Evolutionary conservation across 2,797 vertebrate genomes (phyloP), one percentile per base, ranked within the genome.

Genomic region (Melanotaenia nigrans): DNA sequence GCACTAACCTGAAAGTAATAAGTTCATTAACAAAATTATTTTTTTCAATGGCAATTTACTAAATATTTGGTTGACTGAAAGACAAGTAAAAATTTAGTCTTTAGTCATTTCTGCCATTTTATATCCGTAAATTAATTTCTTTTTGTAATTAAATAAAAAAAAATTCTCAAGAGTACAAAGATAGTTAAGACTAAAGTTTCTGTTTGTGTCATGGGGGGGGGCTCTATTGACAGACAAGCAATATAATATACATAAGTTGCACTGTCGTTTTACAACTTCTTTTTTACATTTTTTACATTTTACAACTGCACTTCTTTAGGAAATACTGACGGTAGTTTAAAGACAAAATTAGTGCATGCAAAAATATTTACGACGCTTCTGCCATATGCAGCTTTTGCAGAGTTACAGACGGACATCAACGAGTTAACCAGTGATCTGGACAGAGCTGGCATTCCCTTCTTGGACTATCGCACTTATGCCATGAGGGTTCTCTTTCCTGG

Each of bases 401-500:
- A 99, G 88, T 94, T 99, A 60, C 97, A 99, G 94, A 99, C 97
- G 0, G 97, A 99, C 86, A 99, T 99, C 91, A 99, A 98, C 0
- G 97, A 99, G 89, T 77, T 99, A 78, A 99, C 97, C 76, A 99
- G 97, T 0, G 97, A 99, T 83, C 93, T 99, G 89, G 97, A 99
- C 90, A 93, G 97, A 74, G 95, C 97, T 0, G 97, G 97, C 30
- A 99, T 99, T 81, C 97, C 97, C 0, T 96, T 96, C 91, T 93
- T 99, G 49, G 97, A 99, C 85, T 99, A 99, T 18, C 95, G 96
- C 20, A 97, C 96, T 0, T 99, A 98, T 0, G 94, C 97, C 77
- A 99, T 99, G 96, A 87, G 97, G 53, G 97, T 99, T n/a, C 95
- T 99, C 0, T 99, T 99, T 85, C 97, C 97, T 0, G 97, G 97